Evolutionary conservation across 2,797 vertebrate genomes (phyloP), one percentile per base, ranked within the genome.

Genomic region (Epinephelus coioides): DNA sequence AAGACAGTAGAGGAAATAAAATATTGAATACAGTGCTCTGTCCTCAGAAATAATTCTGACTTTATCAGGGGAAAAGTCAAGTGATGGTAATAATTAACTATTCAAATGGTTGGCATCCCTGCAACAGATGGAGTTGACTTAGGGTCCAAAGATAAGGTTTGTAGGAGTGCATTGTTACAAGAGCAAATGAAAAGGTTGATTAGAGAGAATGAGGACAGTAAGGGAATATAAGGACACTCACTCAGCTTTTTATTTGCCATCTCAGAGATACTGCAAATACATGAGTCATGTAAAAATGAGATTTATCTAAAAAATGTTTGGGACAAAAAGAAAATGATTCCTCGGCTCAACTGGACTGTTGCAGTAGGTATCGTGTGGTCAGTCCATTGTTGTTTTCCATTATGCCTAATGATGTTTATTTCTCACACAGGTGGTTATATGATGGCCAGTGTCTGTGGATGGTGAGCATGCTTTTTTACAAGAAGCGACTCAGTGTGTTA

Each of bases 51-150:
- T 61, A 3, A 21, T 47, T 73, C 30, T 43, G 43, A 54, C 23
- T 17, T 49, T 30, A 30, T 27, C 61, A 11, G n/a, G 4, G 4
- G 9, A 23, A 49, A 75, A 17, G 27, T 38, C 12, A 65, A 43
- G 27, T 2, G 4, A 57, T 47, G 62, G 18, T 60, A 84, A 80
- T 73, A 27, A 84, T 84, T 69, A 68, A 76, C 68, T 12, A 19
- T 23, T 62, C 25, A 34, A 54, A 21, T 38, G 6, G 56, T 25
- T 72, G 38, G 2, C 21, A 23, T 64, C 9, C 5, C 49, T 34
- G 1, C 27, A 21, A 54, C 13, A 30, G 23, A 59, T 11, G 0
- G 2, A 47, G 46, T 18, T 64, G 12, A 55, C 65, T 59, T 5
- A 43, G 12, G 66, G 66, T 70, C 55, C 71, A 71, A 65, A 76